These are phyloP conservation scores for Chaenocephalus aceratus DNA, from an alignment of 2,113 vertebrate species.

Conservation along the genomic window DNA sequence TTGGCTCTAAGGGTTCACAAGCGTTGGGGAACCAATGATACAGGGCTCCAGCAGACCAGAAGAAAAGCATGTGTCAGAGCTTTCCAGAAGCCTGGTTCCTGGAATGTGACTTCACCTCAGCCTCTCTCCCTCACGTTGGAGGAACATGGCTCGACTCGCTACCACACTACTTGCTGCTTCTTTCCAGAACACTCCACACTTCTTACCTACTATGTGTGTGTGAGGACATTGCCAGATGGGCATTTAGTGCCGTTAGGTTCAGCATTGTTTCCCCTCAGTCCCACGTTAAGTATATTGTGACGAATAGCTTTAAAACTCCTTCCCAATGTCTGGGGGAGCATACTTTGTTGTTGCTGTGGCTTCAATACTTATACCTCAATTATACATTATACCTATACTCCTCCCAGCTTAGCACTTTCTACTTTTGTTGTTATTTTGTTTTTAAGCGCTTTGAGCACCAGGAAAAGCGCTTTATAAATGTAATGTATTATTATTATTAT, in stretches of 20 bases:
- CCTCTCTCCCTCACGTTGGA: background rate
- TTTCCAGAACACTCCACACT: conserved; percentile 3
- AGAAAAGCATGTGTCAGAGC: background rate
- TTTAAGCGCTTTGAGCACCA: no score
- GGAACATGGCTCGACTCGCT: background rate
- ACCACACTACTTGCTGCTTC: background rate
- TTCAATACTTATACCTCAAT: background rate
- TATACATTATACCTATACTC: no score
- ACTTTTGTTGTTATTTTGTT: no score
- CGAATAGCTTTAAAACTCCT: background rate
- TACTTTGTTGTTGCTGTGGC: background rate
- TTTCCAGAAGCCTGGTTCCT: background rate
- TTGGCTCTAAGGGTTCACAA: background rate
- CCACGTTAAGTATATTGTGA: conserved; percentile 13
- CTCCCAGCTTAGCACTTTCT: no score
- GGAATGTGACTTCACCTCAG: conserved; percentile 13
- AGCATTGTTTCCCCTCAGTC: conserved; percentile 3
- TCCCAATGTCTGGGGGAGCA: conserved; percentile 1
- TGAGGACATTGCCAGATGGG: conserved; percentile 29
- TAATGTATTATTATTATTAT: no score
- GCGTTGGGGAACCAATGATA: background rate
- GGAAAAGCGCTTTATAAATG: no score
- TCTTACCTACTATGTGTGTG: background rate
- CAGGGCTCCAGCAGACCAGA: background rate
- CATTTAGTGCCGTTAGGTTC: background rate